Evolutionary conservation across 2,113 vertebrate genomes (phyloP), one percentile per base, ranked within the genome.

Genomic region (Pseudorhombus dupliciocellatus): DNA sequence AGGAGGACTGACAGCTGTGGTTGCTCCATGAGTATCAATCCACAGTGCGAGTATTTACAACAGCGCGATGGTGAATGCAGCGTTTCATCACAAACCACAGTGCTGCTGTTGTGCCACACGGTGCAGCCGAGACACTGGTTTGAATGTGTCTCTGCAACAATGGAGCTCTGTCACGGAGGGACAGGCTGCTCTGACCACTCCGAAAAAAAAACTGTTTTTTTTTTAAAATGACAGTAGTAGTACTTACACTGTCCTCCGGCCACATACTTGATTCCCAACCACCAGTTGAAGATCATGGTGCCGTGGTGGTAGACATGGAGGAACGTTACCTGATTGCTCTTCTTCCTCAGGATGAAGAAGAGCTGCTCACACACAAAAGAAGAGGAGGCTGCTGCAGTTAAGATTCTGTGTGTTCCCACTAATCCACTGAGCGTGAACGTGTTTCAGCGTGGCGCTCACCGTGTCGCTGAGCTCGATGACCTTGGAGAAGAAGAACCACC

Each of bases 231-330:
- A 22, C 50, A 51, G 7, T 1, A 51, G 50, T n/a, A 2, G 7
- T n/a, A 84, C 92, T 87, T 89, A 96, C 95, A 95, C 88, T 95
- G 93, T 76, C 93, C 94, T 46, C 93, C 95, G 1, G 93, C 92
- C 57, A 95, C 74, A 0, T 94, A 95, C 80, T 96, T 96, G 52
- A 95, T 80, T 7, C 94, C 95, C 0, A 69, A 77, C 93, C 93
- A 95, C 90, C 93, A 95, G 87, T 86, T 96, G 85, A 94, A 94
- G 77, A 95, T 90, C 94, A 95, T 92, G 14, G 94, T 94, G 67
- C 80, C 86, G 0, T 95, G 95, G 74, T 95, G 95, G 78, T 95
- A 95, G 14, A 95, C 71, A 1, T 95, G 94, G 40, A 96, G 94
- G 77, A 96, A 95, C 0, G 93, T 95, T 75, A 95, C 83, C 82